Percentiles rank a stretch among this genome's conserved stretches.
Conservation (phyloP, 2,113 vertebrate genomes). For the Capreolus pygargus region DNA sequence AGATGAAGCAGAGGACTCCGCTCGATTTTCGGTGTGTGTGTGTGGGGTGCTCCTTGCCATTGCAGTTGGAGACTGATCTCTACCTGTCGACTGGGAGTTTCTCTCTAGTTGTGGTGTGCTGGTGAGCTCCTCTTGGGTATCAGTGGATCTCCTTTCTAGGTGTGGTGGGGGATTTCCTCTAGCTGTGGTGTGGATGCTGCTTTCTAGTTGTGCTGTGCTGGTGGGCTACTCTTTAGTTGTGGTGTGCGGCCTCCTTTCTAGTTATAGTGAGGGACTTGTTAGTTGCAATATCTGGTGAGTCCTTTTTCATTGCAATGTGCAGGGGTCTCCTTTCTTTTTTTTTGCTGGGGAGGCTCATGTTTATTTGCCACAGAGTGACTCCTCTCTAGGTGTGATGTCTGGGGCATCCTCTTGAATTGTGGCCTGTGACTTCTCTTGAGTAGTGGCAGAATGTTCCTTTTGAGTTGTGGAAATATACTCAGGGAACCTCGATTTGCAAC, state of each 20-base stretch:
- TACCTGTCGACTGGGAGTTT: neutral
- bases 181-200: neutral
- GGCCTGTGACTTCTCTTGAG: rapidly evolving
- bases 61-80: neutral
- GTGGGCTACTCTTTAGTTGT: neutral
- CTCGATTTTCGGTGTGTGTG: neutral
- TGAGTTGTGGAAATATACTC: neutral
- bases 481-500: neutral
- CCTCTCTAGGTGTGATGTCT: neutral
- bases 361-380: neutral
- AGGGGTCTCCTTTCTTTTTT: neutral
- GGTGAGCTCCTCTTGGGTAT: neutral
- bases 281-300: neutral
- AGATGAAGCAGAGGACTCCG: neutral
- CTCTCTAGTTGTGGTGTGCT: too few relatives aligned
- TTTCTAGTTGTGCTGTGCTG: neutral
- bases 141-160: neutral
- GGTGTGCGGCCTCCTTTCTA: neutral
- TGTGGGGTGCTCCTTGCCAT: too few relatives aligned
- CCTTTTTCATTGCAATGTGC: neutral
- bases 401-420: neutral
- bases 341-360: neutral
- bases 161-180: neutral
- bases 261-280: rapidly evolving
- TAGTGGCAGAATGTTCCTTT: neutral